Percentiles rank a stretch among this genome's conserved stretches.
phyloP scores from a whole-genome alignment of 2,113 vertebrate genomes.

The Lipotes vexillifer region DNA sequence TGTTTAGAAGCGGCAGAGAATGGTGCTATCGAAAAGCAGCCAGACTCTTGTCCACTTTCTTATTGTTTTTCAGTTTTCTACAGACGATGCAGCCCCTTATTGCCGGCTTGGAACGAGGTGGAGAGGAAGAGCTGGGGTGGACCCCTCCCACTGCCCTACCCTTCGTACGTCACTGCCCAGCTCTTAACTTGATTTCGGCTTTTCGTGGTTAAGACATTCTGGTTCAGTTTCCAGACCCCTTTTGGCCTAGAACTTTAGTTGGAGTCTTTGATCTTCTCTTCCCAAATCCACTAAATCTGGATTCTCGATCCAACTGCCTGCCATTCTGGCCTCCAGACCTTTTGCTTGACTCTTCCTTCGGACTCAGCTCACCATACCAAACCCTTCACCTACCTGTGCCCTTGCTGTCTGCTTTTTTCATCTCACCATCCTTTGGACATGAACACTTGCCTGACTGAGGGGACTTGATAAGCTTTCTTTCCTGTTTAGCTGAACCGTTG shows the following conservation, averaged over 20 bases:
- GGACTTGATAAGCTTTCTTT: neutral
- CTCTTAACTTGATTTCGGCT: neutral
- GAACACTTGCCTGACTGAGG: neutral
- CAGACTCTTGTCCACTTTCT: neutral
- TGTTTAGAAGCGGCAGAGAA: neutral
- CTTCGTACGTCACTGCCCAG: neutral
- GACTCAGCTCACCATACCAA: neutral
- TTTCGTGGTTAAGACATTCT: neutral
- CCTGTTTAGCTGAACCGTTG: neutral
- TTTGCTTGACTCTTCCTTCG: neutral
- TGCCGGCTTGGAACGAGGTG: fast-evolving
- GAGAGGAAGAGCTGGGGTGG: neutral
- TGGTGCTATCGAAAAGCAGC: neutral
- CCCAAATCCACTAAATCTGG: neutral
- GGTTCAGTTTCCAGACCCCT: neutral
- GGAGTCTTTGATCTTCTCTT: neutral
- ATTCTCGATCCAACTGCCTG: neutral
- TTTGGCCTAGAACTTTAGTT: neutral
- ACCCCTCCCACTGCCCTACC: fast-evolving
- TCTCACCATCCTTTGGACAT: neutral
- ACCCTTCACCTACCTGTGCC: neutral
- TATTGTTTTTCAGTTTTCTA: neutral
- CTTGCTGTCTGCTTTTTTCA: neutral
- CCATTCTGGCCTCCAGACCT: neutral
- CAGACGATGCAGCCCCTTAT: neutral